Base-by-base conservation (phyloP, 2,113 vertebrate genomes). In the Proterorhinus semilunaris region DNA sequence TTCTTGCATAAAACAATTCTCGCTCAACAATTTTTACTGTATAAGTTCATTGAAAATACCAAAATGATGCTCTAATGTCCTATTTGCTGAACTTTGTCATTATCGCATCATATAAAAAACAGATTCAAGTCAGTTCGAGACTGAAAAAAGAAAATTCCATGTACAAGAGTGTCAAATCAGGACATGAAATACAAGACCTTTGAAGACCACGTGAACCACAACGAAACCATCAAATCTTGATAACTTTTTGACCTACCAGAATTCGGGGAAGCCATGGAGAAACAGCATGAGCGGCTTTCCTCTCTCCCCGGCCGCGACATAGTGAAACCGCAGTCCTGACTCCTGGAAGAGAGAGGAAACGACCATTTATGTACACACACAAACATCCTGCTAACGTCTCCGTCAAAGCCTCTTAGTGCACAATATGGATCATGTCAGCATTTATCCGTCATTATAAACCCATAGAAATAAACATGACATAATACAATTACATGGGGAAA, bases 211-310 rank as follows among this genome's bases (percentile, higher is more conserved):
- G 27, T 36, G 27, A 36, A 36, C 10, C 46, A 8, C 2, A 55
- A 17, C 9, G 8, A 17, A 21, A 8, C 10, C 6, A 15, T 13
- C 17, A 42, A 10, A 15, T 58, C 6, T 11, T 5, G 27, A 42
- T 42, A 42, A 7, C 55, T 42, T 27, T 58, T 42, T 36, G 27
- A 88, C 92, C 94, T 96, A 99, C 96, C 97, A 99, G 95, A 98
- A 98, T 86, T 99, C 97, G 49, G 97, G 97, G 88, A 99, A 99
- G 81, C 96, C 97, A 44, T 99, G 97, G 69, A 99, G 89, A 70
- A 98, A 94, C 69, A 99, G 82, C 96, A 98, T 96, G 68, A 99
- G 95, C 2, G 97, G 97, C 90, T 97, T 98, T 54, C 97, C 97
- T 86, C 97, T 91, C 83, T 98, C 97, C 74, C 96, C 97, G 1